Evolutionary conservation across 2,888 invertebrate genomes (phyloP).

Genomic region (Molorchus minor): DNA sequence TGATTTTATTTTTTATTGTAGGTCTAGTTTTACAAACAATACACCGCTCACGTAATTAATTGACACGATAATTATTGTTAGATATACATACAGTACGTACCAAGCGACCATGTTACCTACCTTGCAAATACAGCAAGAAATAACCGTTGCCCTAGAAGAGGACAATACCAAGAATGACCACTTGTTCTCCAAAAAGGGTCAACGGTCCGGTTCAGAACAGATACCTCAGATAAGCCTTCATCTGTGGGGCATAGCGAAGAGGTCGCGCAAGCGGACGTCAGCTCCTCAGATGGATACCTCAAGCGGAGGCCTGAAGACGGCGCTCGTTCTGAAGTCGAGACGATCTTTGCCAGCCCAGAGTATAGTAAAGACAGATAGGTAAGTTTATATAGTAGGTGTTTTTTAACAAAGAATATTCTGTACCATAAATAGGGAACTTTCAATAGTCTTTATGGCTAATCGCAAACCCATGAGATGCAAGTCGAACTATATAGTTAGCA

Average conservation of each 20-base stretch:
- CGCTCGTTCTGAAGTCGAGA: constrained; percentile 74
- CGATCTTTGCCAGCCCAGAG: constrained; percentile 83
- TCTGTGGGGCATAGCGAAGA: constrained; percentile 73
- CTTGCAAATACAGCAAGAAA: constrained; percentile 59
- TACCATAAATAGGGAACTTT: too few relatives aligned
- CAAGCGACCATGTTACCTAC: constrained; percentile 48
- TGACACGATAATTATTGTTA: too few relatives aligned
- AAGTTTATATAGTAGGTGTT: too few relatives aligned
- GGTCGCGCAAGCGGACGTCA: constrained; percentile 74
- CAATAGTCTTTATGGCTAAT: too few relatives aligned
- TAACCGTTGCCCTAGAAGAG: constrained; percentile 56
- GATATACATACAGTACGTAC: too few relatives aligned
- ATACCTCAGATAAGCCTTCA: constrained; percentile 75
- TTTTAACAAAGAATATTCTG: too few relatives aligned
- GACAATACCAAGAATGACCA: constrained; percentile 39
- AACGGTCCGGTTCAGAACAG: constrained; percentile 75
- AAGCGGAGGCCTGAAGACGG: constrained; percentile 66
- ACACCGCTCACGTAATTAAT: too few relatives aligned
- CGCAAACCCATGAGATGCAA: too few relatives aligned
- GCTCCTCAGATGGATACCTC: constrained; percentile 75
- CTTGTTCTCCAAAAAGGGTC: constrained; percentile 42
- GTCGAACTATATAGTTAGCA: too few relatives aligned
- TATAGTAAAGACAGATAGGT: constrained; percentile 75
- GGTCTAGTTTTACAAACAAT: too few relatives aligned
- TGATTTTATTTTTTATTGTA: too few relatives aligned